Evolutionary conservation across 2,888 invertebrate genomes (phyloP), one percentile per base, ranked within the genome.

Genomic region (Drepana falcataria): DNA sequence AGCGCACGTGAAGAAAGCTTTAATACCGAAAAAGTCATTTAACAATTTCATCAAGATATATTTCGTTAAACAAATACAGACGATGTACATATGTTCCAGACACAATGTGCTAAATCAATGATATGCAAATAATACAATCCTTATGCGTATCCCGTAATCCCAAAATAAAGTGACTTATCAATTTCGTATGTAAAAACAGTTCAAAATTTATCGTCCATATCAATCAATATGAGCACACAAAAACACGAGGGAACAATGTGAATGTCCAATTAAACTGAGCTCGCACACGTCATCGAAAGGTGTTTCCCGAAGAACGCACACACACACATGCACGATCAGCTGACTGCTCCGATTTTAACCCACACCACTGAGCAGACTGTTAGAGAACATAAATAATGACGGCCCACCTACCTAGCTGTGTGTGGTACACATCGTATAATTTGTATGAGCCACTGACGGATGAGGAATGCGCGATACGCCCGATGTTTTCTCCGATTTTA

Each of bases 321-420:
- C 83, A 21, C 21, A 51, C 37, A 41, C 51, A 51, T 51, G 40
- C 67, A 74, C 77, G 83, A 89, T 87, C 90, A 91, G 90, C 90
- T 90, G 90, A 90, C 85, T 90, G 90, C 90, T 90, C 90, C 85
- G 90, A 91, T 91, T 90, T 89, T 88, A 90, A 90, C 90, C 77
- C 90, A 89, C 89, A 90, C 90, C 82, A 87, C 78, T 75, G 76
- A 81, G 79, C 75, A 77, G 83, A 83, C 85, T 87, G 90, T 89
- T 89, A 89, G 89, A 89, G 89, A 90, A 89, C 90, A 91, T 91
- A 91, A 90, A 91, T 91, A 91, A 91, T 91, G 90, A 90, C 87
- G 85, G 83, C 88, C 87, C 85, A 88, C 87, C 90, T 88, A 90
- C 87, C 87, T 84, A 89, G 81, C 86, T 87, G 88, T 85, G 88